These are phyloP conservation scores for Colaptes auratus DNA, from an alignment of 2,113 vertebrate genomes.

Conservation along the genomic window DNA sequence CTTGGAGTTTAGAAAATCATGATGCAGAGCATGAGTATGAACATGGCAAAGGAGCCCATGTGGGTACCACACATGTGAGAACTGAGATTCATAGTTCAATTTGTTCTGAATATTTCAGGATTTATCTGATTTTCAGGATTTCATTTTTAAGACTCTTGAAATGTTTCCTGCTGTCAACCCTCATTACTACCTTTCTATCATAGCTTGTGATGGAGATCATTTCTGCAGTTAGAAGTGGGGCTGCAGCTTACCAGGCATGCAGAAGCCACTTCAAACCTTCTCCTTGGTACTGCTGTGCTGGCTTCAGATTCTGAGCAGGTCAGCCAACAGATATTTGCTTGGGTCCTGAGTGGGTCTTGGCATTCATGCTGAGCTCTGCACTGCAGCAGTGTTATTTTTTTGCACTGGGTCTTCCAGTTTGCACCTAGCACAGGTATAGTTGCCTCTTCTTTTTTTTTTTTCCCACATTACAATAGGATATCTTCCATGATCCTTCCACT, in stretches of 20 bases:
- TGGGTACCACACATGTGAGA: background rate
- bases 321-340: background rate
- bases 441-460: no score
- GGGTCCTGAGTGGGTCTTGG: background rate
- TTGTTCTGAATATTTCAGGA: background rate
- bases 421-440: no score
- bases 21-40: background rate
- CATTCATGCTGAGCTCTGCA: background rate
- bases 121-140: conserved; percentile 1
- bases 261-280: background rate
- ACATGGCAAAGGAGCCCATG: accelerated
- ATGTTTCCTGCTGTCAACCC: background rate
- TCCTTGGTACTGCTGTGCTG: background rate
- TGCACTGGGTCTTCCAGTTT: no score
- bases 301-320: background rate
- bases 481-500: no score
- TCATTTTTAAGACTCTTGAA: background rate
- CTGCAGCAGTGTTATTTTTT: background rate
- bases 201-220: background rate
- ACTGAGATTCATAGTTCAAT: background rate
- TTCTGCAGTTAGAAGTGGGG: background rate
- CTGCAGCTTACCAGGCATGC: background rate
- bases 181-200: background rate
- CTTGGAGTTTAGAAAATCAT: background rate
- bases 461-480: no score